Evolutionary conservation across 2,797 vertebrate species (phyloP), one percentile per base, ranked within the genome.

Genomic region (Acrocephalus scirpaceus): DNA sequence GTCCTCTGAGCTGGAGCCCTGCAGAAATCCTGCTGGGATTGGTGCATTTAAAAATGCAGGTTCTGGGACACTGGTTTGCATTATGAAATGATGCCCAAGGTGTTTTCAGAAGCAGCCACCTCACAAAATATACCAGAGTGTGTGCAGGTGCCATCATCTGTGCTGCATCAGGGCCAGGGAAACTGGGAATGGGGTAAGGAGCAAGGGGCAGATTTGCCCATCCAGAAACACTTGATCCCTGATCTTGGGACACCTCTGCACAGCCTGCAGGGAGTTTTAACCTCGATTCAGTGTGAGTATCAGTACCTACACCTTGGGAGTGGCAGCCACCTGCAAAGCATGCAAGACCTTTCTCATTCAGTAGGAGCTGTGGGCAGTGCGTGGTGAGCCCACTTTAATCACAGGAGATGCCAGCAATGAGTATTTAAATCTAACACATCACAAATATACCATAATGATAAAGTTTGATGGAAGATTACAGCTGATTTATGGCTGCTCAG

Each of bases 271-370:
- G 22, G 51, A 58, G 36, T 34, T 58, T 58, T 69, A 60, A 67
- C 17, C 22, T 74, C 3, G 0, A 13, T 61, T 36, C 54, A 64
- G 23, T 11, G 19, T 4, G 20, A 14, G 0, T 18, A 4, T 57
- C 2, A 5, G 18, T n/a, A 36, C 8, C 47, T 19, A 15, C 48
- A 12, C 40, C 32, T 72, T 27, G 72, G 44, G 25, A 40, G 18
- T n/a, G 44, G 79, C 58, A 65, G 58, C 21, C 34, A 16, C 21
- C 51, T 40, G 38, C 62, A 50, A 22, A 65, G 34, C 30, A 5
- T 3, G 7, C 40, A 19, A 30, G 16, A 29, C 11, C 20, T 1
- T 40, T 45, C 38, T 26, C 7, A 9, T 18, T 48, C 62, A 30
- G 32, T 2, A 27, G 53, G 26, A 62, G 26, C 13, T 44, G 30